Base-by-base conservation (phyloP, 2,888 invertebrate genomes). In the Iphiclides podalirius region DNA sequence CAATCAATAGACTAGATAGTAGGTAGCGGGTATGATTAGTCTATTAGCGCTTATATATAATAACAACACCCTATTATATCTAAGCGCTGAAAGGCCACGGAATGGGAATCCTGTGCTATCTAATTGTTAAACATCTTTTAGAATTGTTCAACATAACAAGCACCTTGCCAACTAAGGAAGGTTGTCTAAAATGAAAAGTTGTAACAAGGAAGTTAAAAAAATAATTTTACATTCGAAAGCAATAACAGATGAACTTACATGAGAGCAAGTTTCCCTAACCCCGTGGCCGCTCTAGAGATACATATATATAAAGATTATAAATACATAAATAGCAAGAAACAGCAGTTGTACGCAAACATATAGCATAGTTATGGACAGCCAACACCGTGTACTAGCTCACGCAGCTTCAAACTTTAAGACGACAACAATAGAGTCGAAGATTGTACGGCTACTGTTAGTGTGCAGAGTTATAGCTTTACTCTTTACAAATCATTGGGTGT, bases 341-440 rank as follows among this genome's bases (percentile, higher is more conserved):
- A 16, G 35, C 43, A 15, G 13, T 14, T 14, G 12, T 34, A 17
- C 14, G 28, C 47, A n/a, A 12, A 31, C 31, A 31, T 8, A 26
- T 36, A 39, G 36, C 28, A 38, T 54, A 52, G 59, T 67, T 67
- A 70, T 61, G 62, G 47, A 61, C 65, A 70, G 64, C 67, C 69
- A 59, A 63, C 65, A 70, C 66, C 66, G 52, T 59, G 41, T 46
- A 42, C 26, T 26, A 34, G 34, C 31, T 17, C 16, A 33, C 16
- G 34, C 40, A 47, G 11, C 23, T 14, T 47, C 23, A 2, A 41
- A 35, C 34, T 40, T 8, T 47, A 41, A n/a, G 1, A 7, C 8
- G 3, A 36, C 14, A 36, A 7, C 9, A 8, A 17, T 41, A 28
- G 3, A n/a, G 7, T 28, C 12, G 47, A 23, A 15, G 15, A 11